A percentile compares a stretch with the other conserved stretches of the same genome.
Evolutionary conservation across 2,888 invertebrate genomes (phyloP).

Genomic region (Leptura quadrifasciata): DNA sequence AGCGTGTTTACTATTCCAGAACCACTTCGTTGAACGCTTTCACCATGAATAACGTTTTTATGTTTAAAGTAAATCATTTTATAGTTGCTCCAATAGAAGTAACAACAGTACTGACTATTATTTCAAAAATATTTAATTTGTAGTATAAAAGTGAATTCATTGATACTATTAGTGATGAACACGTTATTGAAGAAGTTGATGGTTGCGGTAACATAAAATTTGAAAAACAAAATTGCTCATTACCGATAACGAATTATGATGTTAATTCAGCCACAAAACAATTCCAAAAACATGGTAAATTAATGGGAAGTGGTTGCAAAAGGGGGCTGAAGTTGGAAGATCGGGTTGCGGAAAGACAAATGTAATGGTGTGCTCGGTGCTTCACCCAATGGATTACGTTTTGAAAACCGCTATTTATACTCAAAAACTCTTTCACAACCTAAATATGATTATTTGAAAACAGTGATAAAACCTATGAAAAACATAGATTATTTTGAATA

Average conservation of each 20-base stretch:
- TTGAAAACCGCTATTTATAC: slow-evolving; percentile 17
- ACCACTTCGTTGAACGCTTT: no score
- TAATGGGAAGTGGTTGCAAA: not conserved
- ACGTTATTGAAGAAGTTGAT: no score
- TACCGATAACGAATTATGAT: slow-evolving; percentile 25
- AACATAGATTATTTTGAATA: slow-evolving; percentile 1
- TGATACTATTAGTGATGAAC: no score
- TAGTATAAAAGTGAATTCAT: no score
- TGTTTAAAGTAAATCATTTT: no score
- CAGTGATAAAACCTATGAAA: not conserved
- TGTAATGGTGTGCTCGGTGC: not conserved
- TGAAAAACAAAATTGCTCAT: slow-evolving; percentile 15
- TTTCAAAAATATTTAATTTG: no score
- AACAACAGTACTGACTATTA: no score
- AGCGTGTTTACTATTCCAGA: no score
- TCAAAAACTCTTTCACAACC: not conserved
- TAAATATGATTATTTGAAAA: not conserved
- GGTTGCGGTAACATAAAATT: not conserved
- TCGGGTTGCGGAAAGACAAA: slow-evolving; percentile 10
- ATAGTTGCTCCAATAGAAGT: no score
- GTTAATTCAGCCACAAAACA: not conserved
- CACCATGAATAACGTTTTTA: no score
- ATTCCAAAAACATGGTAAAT: not conserved
- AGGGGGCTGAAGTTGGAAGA: not conserved
- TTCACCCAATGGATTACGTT: slow-evolving; percentile 8